phyloP scores from a whole-genome alignment of 2,797 vertebrate species.

The Typhlichthys eigenmanni region DNA sequence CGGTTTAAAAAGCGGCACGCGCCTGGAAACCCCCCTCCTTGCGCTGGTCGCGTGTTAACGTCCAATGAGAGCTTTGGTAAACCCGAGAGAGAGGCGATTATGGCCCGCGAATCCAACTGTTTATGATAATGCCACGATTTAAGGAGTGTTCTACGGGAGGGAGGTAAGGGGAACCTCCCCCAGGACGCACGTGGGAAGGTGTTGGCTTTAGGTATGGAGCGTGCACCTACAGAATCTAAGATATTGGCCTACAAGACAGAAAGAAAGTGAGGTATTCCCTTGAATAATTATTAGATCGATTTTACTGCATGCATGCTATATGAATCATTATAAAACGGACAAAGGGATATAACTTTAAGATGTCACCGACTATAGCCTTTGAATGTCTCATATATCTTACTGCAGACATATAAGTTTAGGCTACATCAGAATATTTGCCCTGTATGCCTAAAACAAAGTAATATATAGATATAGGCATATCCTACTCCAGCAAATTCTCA shows the following conservation, averaged over 20 bases:
- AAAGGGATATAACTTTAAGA: too few relatives aligned
- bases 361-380: too few relatives aligned
- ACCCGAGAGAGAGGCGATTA: conserved; percentile 72
- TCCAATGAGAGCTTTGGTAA: conserved; percentile 83
- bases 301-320: too few relatives aligned
- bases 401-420: too few relatives aligned
- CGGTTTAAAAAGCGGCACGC: conserved; percentile 98
- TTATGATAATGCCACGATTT: conserved; percentile 70
- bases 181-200: conserved; percentile 62
- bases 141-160: conserved; percentile 74
- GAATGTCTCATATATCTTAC: too few relatives aligned
- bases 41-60: conserved; percentile 90
- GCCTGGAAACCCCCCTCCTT: conserved; percentile 88
- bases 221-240: conserved; percentile 9
- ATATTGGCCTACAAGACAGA: not conserved
- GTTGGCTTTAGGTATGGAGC: conserved; percentile 50
- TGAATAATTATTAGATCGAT: too few relatives aligned
- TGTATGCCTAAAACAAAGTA: too few relatives aligned
- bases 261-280: not conserved
- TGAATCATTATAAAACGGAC: too few relatives aligned
- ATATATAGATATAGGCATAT: too few relatives aligned
- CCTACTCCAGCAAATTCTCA: too few relatives aligned
- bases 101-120: conserved; percentile 58
- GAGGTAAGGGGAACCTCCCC: conserved; percentile 73
- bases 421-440: too few relatives aligned